A percentile compares a stretch with the other conserved stretches of the same genome.
Conservation (phyloP, 2,113 vertebrate genomes). For the Helogale parvula region DNA sequence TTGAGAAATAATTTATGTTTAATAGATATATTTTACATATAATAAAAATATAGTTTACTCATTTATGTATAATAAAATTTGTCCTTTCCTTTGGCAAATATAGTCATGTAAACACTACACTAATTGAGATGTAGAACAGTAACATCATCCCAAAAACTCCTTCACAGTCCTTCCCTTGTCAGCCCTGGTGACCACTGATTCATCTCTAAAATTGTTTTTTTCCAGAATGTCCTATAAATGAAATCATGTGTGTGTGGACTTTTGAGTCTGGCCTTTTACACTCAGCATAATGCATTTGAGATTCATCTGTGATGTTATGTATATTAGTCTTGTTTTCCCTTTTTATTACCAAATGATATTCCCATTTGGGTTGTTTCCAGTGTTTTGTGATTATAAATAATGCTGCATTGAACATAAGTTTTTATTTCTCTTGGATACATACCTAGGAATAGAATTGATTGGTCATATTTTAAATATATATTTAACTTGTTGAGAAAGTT, state of each 20-base stretch:
- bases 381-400: neutral
- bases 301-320: neutral
- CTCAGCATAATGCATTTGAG: neutral
- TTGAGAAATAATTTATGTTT: neutral
- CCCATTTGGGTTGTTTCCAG: neutral
- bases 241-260: neutral
- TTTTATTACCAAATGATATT: neutral
- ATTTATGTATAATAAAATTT: neutral
- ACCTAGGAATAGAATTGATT: neutral
- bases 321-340: neutral
- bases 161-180: neutral
- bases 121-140: neutral
- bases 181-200: no score
- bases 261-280: neutral
- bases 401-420: neutral
- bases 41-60: neutral
- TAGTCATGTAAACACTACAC: neutral
- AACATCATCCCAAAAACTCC: neutral
- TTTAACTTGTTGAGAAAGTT: conserved; percentile 22
- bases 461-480: neutral
- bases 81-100: neutral
- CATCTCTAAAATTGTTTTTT: neutral
- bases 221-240: neutral
- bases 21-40: neutral
- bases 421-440: conserved; percentile 2